phyloP scores from a whole-genome alignment of 2,797 vertebrate species.

The Scleropages formosus region DNA sequence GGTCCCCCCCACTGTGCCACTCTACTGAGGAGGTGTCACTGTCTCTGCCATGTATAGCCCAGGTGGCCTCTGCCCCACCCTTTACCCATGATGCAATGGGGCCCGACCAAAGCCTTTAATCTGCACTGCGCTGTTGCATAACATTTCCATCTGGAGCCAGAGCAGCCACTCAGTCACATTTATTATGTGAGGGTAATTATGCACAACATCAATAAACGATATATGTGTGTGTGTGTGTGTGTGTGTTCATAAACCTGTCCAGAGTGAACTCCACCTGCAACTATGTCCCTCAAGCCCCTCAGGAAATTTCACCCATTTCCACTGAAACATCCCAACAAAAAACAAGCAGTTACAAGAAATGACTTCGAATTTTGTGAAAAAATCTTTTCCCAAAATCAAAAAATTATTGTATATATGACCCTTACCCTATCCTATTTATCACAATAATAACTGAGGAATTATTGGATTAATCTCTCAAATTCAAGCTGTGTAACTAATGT shows the following conservation, averaged over 20 bases:
- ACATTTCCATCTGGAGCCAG: conserved; percentile 41
- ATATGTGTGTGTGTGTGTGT: conserved; percentile 39
- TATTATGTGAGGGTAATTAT: conserved; percentile 1
- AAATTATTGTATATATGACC: too few relatives aligned
- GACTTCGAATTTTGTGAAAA: too few relatives aligned
- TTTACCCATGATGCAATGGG: conserved; percentile 44
- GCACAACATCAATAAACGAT: background rate
- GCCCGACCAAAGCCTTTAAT: conserved; percentile 59
- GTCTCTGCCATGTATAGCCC: conserved; percentile 10
- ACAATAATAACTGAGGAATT: too few relatives aligned
- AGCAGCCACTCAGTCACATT: conserved; percentile 28
- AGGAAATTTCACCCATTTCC: too few relatives aligned
- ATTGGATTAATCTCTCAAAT: too few relatives aligned
- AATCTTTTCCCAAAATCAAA: too few relatives aligned
- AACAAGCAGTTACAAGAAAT: too few relatives aligned
- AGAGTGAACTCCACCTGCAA: too few relatives aligned
- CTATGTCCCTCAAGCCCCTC: too few relatives aligned
- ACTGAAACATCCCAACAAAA: too few relatives aligned
- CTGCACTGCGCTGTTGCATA: conserved; percentile 58
- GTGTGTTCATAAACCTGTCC: conserved; percentile 54
- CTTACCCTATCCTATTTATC: too few relatives aligned
- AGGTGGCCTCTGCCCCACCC: conserved; percentile 30
- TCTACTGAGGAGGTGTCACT: background rate
- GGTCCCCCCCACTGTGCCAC: background rate
- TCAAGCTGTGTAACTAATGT: too few relatives aligned